These are phyloP conservation scores for Mola mola DNA, from an alignment of 2,113 vertebrate genomes.

Conservation along the genomic window DNA sequence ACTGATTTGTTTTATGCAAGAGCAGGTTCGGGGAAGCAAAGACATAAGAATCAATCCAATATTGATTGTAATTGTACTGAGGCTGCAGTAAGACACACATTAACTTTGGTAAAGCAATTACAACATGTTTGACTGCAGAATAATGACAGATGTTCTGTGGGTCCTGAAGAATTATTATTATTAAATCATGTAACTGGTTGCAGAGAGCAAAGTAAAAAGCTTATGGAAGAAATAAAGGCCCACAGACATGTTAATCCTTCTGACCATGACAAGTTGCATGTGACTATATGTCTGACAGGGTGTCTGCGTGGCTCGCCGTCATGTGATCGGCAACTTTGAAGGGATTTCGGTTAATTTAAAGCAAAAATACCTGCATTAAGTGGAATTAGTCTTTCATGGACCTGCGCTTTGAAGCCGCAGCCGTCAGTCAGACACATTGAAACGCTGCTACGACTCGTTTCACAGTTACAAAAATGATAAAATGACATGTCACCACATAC, in stretches of 20 bases:
- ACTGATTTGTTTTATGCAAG: no score
- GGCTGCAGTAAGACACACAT: no score
- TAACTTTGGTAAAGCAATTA: neutral
- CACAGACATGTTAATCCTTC: conserved; percentile 42
- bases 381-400: no score
- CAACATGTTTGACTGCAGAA: neutral
- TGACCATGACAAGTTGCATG: conserved; percentile 40
- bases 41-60: no score
- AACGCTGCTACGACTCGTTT: no score
- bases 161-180: neutral
- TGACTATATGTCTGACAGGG: conserved; percentile 52
- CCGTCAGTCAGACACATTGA: no score
- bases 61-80: no score
- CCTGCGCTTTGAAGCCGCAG: no score
- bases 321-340: conserved; percentile 47
- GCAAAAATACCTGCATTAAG: conserved; percentile 13
- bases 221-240: conserved; percentile 2
- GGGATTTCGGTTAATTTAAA: conserved; percentile 34
- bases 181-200: neutral
- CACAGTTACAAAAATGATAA: no score
- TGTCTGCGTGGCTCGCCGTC: conserved; percentile 18
- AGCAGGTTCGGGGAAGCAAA: no score
- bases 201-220: conserved; percentile 1
- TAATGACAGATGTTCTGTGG: neutral
- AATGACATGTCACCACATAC: no score